phyloP scores from a whole-genome alignment of 2,797 vertebrate species.

The Rhadinocentrus ornatus region DNA sequence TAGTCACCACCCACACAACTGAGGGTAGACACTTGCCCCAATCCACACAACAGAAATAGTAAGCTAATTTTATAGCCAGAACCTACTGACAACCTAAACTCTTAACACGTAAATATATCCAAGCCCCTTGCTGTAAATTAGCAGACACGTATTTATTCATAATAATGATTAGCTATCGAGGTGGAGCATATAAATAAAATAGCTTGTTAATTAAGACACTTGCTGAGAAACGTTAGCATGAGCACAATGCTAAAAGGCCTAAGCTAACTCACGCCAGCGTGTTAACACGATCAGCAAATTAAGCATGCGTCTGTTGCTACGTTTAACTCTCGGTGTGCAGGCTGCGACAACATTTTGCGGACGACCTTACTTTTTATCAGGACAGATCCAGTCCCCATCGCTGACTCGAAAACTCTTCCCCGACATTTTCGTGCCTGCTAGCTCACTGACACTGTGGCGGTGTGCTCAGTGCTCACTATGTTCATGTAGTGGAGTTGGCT shows the following conservation, averaged over 20 bases:
- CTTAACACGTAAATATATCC: fast-evolving
- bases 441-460: constrained; percentile 19
- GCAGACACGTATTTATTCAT: fast-evolving
- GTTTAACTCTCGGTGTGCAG: fast-evolving
- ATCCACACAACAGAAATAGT: constrained; percentile 33
- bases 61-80: not conserved
- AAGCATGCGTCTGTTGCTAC: not conserved
- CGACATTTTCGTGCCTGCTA: constrained; percentile 83
- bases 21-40: not conserved
- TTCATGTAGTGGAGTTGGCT: constrained; percentile 30
- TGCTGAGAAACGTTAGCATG: constrained; percentile 13
- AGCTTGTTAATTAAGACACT: not conserved
- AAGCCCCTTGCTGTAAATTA: fast-evolving
- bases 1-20: constrained; percentile 17
- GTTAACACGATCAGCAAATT: constrained; percentile 22
- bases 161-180: fast-evolving
- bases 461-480: constrained; percentile 12
- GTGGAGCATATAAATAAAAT: not conserved
- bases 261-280: constrained; percentile 32
- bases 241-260: constrained; percentile 53
- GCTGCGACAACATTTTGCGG: fast-evolving
- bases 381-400: constrained; percentile 98
- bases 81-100: not conserved
- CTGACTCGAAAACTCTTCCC: constrained; percentile 98
- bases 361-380: constrained; percentile 92